Base-by-base conservation (phyloP, 2,113 vertebrate species). In the Lutjanus erythropterus region DNA sequence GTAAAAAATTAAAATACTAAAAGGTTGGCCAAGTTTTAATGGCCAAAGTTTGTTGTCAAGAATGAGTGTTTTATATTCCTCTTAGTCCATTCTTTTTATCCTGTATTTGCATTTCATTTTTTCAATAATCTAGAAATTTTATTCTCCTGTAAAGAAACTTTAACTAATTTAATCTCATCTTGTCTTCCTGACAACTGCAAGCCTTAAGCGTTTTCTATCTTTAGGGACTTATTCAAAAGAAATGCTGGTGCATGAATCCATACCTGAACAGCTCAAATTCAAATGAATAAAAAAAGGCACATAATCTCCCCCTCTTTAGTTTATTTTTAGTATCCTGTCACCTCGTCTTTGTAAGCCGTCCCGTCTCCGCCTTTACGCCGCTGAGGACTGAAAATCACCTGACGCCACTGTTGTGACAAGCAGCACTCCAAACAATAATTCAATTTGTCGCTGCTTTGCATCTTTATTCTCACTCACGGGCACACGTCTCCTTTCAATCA, bases 401-500 rank as follows among this genome's bases (percentile, higher is more conserved):
- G 79, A 85, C 29, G n/a, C 62, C 46, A 3, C 35, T 73, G 78
- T 53, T 61, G 75, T 84, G 73, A 88, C 83, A 88, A 85, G 87
- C 80, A 37, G 71, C 71, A 52, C 71, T 80, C 77, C 69, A 80
- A 84, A 80, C 82, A 84, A 56, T 90, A 77, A 91, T 83, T 87
- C 58, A 84, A 86, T 91, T 88, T 87, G 84, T 81, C 59, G 31
- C 72, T 23, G 19, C 56, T 83, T 81, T 85, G 79, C 80, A 76
- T 88, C 84, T 84, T 77, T 71, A 49, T 79, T 87, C 72, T 69
- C 18, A 29, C 81, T 73, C 88, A n/a, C 50, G 35, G 47, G 29
- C 69, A 8, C 62, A 42, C 42, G 16, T 78, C 77, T 76, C 60
- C 72, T 71, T 70, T 84, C 84, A 80, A 69, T 92, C 71, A 69